Percentiles rank a stretch among this genome's conserved stretches.
Conservation (phyloP, 2,888 invertebrate species). For the Altica lythri region DNA sequence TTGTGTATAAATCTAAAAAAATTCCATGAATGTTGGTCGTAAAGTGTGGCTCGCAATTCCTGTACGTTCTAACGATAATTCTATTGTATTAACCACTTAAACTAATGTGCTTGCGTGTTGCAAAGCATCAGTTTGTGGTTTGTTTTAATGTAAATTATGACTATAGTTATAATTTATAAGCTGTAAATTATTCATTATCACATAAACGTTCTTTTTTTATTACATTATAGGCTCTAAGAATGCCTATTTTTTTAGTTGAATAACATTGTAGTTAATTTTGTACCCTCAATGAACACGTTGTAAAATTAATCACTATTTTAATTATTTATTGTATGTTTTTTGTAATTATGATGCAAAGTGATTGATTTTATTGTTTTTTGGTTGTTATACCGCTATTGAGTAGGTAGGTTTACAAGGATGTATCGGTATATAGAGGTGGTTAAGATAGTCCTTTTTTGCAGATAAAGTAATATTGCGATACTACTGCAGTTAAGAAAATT, state of each 20-base stretch:
- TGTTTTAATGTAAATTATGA: slow-evolving; percentile 39
- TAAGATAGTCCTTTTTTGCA: too few species aligned
- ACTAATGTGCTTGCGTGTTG: slow-evolving; percentile 32
- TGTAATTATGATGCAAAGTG: too few species aligned
- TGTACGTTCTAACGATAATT: slow-evolving; percentile 27
- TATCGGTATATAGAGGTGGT: too few species aligned
- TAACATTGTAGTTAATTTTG: background rate
- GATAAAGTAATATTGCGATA: too few species aligned
- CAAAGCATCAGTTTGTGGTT: slow-evolving; percentile 34
- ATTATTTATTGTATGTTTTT: too few species aligned
- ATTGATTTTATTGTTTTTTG: too few species aligned
- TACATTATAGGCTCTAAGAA: slow-evolving; percentile 10
- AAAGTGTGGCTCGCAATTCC: slow-evolving; percentile 10
- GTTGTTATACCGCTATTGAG: too few species aligned
- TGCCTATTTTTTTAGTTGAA: background rate
- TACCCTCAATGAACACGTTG: background rate
- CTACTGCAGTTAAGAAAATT: too few species aligned
- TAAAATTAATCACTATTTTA: too few species aligned
- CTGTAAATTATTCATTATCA: slow-evolving; percentile 36
- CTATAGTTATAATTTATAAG: slow-evolving; percentile 39
- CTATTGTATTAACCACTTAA: slow-evolving; percentile 31
- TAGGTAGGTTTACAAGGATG: too few species aligned
- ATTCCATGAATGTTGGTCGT: slow-evolving; percentile 9
- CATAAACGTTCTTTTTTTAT: slow-evolving; percentile 31
- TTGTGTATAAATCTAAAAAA: too few species aligned